Percentiles rank a stretch among this genome's conserved stretches.
phyloP scores from a whole-genome alignment of 2,113 vertebrate genomes.

The Cochlearius cochlearius region DNA sequence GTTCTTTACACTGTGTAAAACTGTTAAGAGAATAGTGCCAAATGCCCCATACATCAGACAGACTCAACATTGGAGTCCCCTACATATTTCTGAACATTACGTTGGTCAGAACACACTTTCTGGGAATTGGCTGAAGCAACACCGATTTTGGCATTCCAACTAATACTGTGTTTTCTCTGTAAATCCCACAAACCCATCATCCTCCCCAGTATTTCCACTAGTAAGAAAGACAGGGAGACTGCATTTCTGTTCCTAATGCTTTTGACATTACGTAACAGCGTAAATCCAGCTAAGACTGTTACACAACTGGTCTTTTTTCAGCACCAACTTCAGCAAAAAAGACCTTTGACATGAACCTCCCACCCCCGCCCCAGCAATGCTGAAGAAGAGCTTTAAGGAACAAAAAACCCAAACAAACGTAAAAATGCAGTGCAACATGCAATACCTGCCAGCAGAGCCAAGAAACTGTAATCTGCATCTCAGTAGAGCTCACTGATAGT shows the following conservation, averaged over 20 bases:
- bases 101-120: neutral
- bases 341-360: neutral
- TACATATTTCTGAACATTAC: neutral
- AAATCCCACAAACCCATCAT: neutral
- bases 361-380: neutral
- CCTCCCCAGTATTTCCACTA: neutral
- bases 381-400: neutral
- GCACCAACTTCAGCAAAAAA: neutral
- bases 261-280: neutral
- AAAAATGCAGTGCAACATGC: neutral
- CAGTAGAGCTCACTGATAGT: neutral
- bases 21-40: neutral
- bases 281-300: slow-evolving; percentile 31
- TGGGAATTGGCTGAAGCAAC: neutral
- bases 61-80: neutral
- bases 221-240: neutral
- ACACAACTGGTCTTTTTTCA: slow-evolving; percentile 27
- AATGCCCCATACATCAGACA: neutral
- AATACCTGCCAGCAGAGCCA: neutral
- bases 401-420: neutral
- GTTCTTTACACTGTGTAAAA: neutral
- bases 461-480: neutral
- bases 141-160: neutral
- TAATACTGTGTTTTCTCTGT: neutral
- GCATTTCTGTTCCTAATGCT: neutral